Base-by-base conservation (phyloP, 1,140 invertebrate species). In the Drosophila hydei region DNA sequence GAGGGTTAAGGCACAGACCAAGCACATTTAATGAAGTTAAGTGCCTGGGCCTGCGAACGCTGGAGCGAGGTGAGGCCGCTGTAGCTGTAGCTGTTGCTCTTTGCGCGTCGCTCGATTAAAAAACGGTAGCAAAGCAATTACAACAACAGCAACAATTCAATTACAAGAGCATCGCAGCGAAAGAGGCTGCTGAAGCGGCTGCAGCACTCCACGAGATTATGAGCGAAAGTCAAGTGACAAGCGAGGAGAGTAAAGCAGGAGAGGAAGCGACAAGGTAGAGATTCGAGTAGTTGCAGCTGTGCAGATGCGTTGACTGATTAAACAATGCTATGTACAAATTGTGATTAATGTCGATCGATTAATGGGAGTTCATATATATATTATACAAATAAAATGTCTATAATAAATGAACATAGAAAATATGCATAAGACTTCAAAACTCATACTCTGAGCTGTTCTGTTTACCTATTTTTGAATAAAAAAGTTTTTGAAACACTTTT, bases 91-190 rank as follows among this genome's bases (percentile, higher is more conserved):
- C 38, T 42, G 64, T 30, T 73, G 68, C 54, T 69, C 63, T 63
- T 63, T 63, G 42, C 58, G 42, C 59, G 76, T 42, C 74, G 79
- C 60, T 55, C 72, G 75, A 75, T 75, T 85, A 81, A 77, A 77
- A 83, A 88, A 87, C 83, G 84, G 83, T 88, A 88, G 83, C 84
- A 83, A 76, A 89, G 78, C 83, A 88, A 88, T 88, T 88, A 88
- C 83, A 88, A 88, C 83, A 88, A 88, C 84, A 89, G 75, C 72
- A 88, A 88, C 84, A 88, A 88, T 88, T 88, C 78, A 88, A 88
- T 88, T 88, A 83, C 76, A 78, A 61, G 62, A 61, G 60, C 59
- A 48, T 25, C 51, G 21, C 33, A 56, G 52, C 27, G 30, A 21
- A 40, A 9, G 51, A 11, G 21, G 25, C 40, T 25, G n/a, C 40